Evolutionary conservation across 2,888 invertebrate genomes (phyloP), one percentile per base, ranked within the genome.

Genomic region (Philereme transversata): DNA sequence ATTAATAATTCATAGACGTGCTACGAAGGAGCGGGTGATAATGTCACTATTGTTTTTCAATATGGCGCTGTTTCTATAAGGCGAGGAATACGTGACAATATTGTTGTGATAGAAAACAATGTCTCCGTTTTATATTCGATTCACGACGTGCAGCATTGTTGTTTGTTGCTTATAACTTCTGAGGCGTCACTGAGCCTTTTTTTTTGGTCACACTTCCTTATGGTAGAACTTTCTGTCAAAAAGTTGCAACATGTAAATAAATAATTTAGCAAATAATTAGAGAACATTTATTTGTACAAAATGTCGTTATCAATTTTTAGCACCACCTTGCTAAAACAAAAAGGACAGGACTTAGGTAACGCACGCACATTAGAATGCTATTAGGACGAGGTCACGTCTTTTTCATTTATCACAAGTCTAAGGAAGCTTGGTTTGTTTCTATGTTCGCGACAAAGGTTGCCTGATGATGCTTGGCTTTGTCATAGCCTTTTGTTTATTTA

Each of bases 401-500:
- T 73, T 79, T 83, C 82, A 77, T 84, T 84, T 83, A 79, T 82
- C 83, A 77, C 82, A 79, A 72, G 67, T 78, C 79, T 79, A 76
- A 71, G 76, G 74, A 69, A 75, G 87, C 88, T 88, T 87, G 84
- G 81, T 86, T 83, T 87, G 79, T 86, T 82, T 87, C 73, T 82
- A 78, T 88, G 84, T 86, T 81, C 77, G 76, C 79, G 70, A 71
- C 72, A 75, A 75, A 78, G 72, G 78, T 76, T 74, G 77, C 80
- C 77, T 79, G 80, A 76, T 76, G 72, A 73, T 72, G 86, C 87
- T 87, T 87, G 77, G 65, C 76, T 81, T 76, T 74, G 72, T 73
- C 6, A 75, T 79, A 81, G 76, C 73, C 74, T 79, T 22, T 64
- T 73, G 67, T 75, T 74, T 72, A 63, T 67, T 60, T 68, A 57